Base-by-base conservation (phyloP, 2,888 invertebrate genomes). In the Xanthostigma xanthostigma region DNA sequence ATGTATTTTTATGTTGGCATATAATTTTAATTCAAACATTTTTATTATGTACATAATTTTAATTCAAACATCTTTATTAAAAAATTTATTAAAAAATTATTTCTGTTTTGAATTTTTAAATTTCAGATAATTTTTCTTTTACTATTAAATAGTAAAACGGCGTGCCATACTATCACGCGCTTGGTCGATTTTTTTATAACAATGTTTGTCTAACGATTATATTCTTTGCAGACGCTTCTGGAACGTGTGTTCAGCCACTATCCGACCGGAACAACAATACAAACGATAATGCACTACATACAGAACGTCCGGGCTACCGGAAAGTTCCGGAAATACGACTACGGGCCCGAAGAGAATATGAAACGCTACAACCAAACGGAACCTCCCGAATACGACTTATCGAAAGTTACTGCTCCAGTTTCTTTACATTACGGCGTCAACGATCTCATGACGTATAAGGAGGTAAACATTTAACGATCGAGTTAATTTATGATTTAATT, bases 251-350 rank as follows among this genome's bases (percentile, higher is more conserved):
- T 64, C 9, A 57, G 56, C 27, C 64, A 65, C 51, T 65, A 64
- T 58, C 74, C 75, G 3, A 67, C 73, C 8, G 75, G 75, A 5
- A 68, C 72, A 11, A 73, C 74, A 1, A 58, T 66, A 1, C 62
- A 66, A 53, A 67, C 72, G 49, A 52, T 72, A 3, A 56, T 64
- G 11, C 74, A 76, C 56, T 70, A 66, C 53, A 62, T 60, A 14
- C 70, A 71, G 57, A 64, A 62, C 42, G 14, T 42, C 33, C 12
- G 12, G 27, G 13, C 46, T 27, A 39, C 11, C 34, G 11, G 17
- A 36, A 17, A 45, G 33, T 45, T 45, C 11, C 36, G 40, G 36
- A 36, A 34, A 44, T 35, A 13, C 10, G 45, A 45, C 17, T 45
- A 36, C 14, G 45, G 45, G 6, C 37, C 17, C 8, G n/a, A 6